Percentiles rank a stretch among this genome's conserved stretches.
Evolutionary conservation across 2,113 vertebrate genomes (phyloP).

Genomic region (Chloropsis hardwickii): DNA sequence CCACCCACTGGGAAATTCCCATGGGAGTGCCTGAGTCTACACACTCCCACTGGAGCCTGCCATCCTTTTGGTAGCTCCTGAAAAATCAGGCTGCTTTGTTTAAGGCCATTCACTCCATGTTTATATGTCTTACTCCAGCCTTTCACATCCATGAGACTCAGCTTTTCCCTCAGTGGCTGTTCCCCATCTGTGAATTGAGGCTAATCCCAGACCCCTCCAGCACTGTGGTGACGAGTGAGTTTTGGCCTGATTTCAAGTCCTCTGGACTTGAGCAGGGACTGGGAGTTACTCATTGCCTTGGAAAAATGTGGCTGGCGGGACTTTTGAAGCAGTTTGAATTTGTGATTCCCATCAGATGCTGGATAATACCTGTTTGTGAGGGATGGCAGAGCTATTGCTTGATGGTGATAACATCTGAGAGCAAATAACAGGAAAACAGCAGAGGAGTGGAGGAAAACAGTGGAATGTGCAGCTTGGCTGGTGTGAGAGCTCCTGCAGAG

Average conservation of each 20-base stretch:
- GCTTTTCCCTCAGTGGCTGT: background rate
- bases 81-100: background rate
- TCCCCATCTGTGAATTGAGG: background rate
- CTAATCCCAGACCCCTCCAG: background rate
- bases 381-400: background rate
- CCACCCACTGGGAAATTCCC: background rate
- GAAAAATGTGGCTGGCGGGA: background rate
- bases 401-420: background rate
- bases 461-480: background rate
- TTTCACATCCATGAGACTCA: background rate
- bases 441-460: background rate
- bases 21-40: accelerated
- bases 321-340: background rate
- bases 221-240: accelerated
- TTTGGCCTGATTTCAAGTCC: background rate
- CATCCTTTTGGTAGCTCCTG: background rate
- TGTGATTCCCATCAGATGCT: background rate
- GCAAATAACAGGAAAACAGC: background rate
- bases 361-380: background rate
- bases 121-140: background rate
- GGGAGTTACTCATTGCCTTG: background rate
- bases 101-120: background rate
- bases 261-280: background rate
- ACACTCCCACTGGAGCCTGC: accelerated
- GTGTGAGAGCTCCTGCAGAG: background rate